Percentiles rank a stretch among this genome's conserved stretches.
These are phyloP conservation scores for Lithophane leautieri DNA, from an alignment of 2,888 invertebrate species.

Conservation along the genomic window DNA sequence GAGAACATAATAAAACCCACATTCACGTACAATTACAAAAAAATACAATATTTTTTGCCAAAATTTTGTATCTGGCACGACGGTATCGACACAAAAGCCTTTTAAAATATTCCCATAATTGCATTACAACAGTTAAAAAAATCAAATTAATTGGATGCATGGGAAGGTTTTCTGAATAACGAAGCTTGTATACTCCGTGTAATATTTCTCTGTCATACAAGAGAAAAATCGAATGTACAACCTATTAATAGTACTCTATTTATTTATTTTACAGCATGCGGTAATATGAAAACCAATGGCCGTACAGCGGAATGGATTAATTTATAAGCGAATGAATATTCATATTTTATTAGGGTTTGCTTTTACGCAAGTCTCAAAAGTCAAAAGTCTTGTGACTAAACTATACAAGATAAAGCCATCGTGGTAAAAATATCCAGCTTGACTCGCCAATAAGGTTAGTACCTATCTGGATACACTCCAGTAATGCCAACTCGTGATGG, in stretches of 20 bases:
- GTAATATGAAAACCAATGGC: constrained; percentile 73
- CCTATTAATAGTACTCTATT: constrained; percentile 75
- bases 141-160: constrained; percentile 61
- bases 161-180: constrained; percentile 53
- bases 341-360: constrained; percentile 7
- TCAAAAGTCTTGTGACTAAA: background rate
- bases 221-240: constrained; percentile 62
- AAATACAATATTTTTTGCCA: constrained; percentile 18
- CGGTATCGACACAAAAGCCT: constrained; percentile 39
- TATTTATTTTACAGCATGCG: constrained; percentile 74
- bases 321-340: constrained; percentile 44
- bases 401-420: background rate
- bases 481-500: background rate
- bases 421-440: background rate
- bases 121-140: constrained; percentile 61
- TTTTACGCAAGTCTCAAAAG: background rate
- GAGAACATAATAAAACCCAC: constrained; percentile 1
- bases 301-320: constrained; percentile 60
- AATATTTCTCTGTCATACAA: constrained; percentile 62
- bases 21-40: constrained; percentile 26
- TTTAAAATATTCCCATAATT: constrained; percentile 60
- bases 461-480: background rate
- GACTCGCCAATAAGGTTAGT: background rate
- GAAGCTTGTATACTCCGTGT: constrained; percentile 52
- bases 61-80: constrained; percentile 12